A percentile compares a stretch with the other conserved stretches of the same genome.
These are phyloP conservation scores for Ictalurus furcatus DNA, from an alignment of 2,113 vertebrate species.

Conservation along the genomic window DNA sequence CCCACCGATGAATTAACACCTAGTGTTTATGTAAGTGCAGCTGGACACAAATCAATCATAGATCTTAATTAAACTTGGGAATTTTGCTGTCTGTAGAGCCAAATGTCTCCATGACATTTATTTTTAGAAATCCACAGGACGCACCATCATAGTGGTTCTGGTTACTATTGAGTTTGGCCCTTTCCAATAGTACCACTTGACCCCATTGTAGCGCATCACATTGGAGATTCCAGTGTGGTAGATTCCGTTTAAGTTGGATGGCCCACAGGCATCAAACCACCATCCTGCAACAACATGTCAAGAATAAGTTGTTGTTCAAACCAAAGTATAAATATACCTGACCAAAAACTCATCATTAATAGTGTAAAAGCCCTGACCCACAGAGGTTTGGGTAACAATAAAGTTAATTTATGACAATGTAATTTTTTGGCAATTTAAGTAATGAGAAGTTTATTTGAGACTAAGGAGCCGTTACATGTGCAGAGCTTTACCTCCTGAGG, in stretches of 20 bases:
- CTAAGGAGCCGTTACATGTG: background rate
- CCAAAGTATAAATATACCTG: background rate
- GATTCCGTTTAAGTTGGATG: slow-evolving; percentile 81
- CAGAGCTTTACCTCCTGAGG: slow-evolving; percentile 70
- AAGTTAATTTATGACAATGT: background rate
- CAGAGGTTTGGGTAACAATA: background rate
- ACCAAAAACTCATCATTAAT: background rate
- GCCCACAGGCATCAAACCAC: slow-evolving; percentile 85
- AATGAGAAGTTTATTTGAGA: background rate
- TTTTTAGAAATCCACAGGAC: slow-evolving; percentile 74
- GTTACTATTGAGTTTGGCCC: slow-evolving; percentile 74
- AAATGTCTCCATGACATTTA: slow-evolving; percentile 14
- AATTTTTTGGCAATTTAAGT: slow-evolving; percentile 11
- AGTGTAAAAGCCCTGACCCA: background rate
- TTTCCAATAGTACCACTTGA: slow-evolving; percentile 88
- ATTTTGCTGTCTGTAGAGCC: background rate
- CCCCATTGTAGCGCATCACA: slow-evolving; percentile 76
- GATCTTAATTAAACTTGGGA: background rate
- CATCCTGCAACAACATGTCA: slow-evolving; percentile 67
- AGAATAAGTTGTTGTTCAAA: background rate
- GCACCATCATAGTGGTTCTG: slow-evolving; percentile 82
- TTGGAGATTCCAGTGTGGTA: slow-evolving; percentile 73
- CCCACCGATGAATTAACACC: background rate
- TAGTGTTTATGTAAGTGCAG: slow-evolving; percentile 13
- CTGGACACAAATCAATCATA: slow-evolving; percentile 8